Evolutionary conservation across 2,113 vertebrate species (phyloP).

Genomic region (Hippocampus abdominalis): DNA sequence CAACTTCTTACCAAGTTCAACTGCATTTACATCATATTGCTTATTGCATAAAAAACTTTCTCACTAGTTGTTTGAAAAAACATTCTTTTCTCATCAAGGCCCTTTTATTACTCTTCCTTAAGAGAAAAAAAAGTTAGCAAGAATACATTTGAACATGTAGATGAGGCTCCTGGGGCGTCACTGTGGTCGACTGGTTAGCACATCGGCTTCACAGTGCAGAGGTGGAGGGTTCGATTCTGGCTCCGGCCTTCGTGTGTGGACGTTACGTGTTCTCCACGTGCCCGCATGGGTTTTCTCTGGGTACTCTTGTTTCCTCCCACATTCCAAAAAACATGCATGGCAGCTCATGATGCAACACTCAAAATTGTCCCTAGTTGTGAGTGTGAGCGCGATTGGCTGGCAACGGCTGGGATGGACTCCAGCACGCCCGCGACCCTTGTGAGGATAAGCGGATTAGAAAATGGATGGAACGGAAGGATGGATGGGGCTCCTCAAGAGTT

Average conservation of each 20-base stretch:
- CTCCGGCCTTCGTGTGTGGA: no score
- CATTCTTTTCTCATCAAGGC: background rate
- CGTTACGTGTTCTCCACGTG: no score
- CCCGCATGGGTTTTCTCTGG: no score
- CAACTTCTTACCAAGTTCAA: background rate
- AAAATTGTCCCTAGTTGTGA: no score
- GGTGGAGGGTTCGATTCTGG: no score
- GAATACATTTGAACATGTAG: conserved; percentile 6
- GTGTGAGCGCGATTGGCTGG: background rate
- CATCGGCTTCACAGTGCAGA: no score
- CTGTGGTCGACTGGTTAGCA: background rate
- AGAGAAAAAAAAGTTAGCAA: background rate
- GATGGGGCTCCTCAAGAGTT: conserved; percentile 1
- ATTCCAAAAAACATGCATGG: no score
- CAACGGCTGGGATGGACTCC: background rate
- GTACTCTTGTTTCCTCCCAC: no score
- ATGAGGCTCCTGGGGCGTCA: conserved; percentile 13
- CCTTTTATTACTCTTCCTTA: background rate
- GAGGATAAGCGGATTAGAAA: no score
- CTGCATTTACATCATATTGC: background rate
- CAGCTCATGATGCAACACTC: no score
- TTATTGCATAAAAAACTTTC: background rate
- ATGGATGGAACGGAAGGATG: no score
- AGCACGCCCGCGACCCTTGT: no score
- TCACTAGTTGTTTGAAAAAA: background rate